Evolutionary conservation across 2,113 vertebrate genomes (phyloP).

Genomic region (Rhinolophus ferrumequinum): DNA sequence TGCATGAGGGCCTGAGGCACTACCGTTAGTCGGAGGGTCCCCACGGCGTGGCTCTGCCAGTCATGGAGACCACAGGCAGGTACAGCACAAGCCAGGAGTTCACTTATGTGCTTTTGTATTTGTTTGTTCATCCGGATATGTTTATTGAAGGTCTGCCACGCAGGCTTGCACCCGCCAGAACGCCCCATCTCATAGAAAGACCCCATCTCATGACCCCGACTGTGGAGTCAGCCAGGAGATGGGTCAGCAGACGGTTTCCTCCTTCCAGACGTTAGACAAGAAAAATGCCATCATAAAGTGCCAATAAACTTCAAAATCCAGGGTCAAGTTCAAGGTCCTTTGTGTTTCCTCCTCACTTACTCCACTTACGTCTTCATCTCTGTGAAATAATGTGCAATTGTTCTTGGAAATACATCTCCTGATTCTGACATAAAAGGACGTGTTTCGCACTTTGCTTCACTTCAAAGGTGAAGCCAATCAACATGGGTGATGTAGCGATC

Average conservation of each 20-base stretch:
- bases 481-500: neutral
- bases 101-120: neutral
- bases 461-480: constrained; percentile 23
- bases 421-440: neutral
- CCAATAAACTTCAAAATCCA: neutral
- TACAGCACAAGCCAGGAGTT: neutral
- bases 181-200: neutral
- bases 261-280: neutral
- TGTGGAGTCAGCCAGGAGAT: fast-evolving
- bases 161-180: neutral
- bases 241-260: neutral
- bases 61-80: fast-evolving
- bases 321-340: neutral
- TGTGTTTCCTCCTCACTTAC: neutral
- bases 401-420: neutral
- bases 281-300: neutral
- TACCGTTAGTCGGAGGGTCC: fast-evolving
- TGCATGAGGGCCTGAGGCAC: too few species aligned
- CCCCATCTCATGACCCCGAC: neutral
- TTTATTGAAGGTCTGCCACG: neutral
- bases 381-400: neutral
- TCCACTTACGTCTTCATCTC: neutral
- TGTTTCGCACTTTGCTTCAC: neutral
- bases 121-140: neutral
- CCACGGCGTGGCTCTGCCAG: fast-evolving